A percentile compares a stretch with the other conserved stretches of the same genome.
Evolutionary conservation across 1,140 invertebrate genomes (phyloP).

Genomic region (Drosophila ironensis): DNA sequence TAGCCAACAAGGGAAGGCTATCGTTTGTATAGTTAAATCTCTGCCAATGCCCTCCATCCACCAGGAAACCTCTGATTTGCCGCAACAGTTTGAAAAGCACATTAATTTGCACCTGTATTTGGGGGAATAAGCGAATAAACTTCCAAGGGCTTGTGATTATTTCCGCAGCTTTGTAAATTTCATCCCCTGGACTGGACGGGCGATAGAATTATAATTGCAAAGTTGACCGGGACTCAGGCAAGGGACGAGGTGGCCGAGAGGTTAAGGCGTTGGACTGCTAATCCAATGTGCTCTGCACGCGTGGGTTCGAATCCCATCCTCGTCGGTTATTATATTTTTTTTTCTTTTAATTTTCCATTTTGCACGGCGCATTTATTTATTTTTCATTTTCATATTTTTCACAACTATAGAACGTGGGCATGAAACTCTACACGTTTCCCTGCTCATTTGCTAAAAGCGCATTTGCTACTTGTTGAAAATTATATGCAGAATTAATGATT

Average conservation of each 20-base stretch:
- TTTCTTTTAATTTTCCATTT: not conserved
- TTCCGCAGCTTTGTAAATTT: not conserved
- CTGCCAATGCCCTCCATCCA: too few relatives aligned
- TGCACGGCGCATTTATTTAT: not conserved
- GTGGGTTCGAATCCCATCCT: slow-evolving; percentile 95
- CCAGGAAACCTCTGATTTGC: too few relatives aligned
- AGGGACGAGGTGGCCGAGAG: slow-evolving; percentile 92
- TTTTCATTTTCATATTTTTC: not conserved
- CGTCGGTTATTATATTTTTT: slow-evolving; percentile 83
- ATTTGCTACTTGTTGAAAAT: not conserved
- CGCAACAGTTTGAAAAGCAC: too few relatives aligned
- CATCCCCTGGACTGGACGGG: too few relatives aligned
- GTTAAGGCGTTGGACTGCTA: slow-evolving; percentile 95
- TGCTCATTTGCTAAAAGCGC: not conserved
- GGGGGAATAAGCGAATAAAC: slow-evolving; percentile 12
- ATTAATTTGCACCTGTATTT: too few relatives aligned
- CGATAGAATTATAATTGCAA: not conserved
- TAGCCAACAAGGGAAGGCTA: too few relatives aligned
- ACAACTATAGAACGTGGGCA: not conserved
- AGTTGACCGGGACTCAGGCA: not conserved
- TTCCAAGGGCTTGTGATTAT: not conserved
- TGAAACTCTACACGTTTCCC: not conserved
- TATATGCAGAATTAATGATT: slow-evolving; percentile 2
- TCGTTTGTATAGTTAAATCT: too few relatives aligned
- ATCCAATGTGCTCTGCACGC: slow-evolving; percentile 88